These are phyloP conservation scores for Poeciliopsis turneri DNA, from an alignment of 2,797 vertebrate genomes.

Conservation along the genomic window DNA sequence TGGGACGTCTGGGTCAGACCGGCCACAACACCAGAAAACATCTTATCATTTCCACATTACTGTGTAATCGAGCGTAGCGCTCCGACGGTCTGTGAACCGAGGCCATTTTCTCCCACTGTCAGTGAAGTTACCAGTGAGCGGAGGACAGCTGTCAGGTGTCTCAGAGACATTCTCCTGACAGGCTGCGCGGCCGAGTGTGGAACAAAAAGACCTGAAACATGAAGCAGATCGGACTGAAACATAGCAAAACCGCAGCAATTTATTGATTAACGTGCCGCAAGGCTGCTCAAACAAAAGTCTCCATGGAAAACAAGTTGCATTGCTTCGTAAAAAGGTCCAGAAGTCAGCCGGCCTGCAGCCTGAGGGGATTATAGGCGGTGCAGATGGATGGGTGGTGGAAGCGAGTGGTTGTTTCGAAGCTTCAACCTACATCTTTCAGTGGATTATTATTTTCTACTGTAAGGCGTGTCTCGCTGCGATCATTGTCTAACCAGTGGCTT, in stretches of 20 bases:
- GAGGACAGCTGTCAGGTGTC: background rate
- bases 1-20: slow-evolving; percentile 16
- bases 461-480: background rate
- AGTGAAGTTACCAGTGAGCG: background rate
- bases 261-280: slow-evolving; percentile 7
- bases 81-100: slow-evolving; percentile 12
- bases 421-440: background rate
- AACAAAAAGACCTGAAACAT: slow-evolving; percentile 6
- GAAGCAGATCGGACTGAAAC: background rate
- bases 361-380: background rate
- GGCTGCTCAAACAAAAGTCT: background rate
- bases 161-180: background rate
- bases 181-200: background rate
- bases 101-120: slow-evolving; percentile 7
- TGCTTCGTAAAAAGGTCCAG: slow-evolving; percentile 34
- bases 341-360: background rate
- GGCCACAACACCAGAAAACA: slow-evolving; percentile 21
- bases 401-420: background rate
- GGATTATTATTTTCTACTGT: slow-evolving; percentile 1
- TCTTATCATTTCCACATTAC: slow-evolving; percentile 9
- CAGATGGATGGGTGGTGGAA: too few species aligned
- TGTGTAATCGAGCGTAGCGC: slow-evolving; percentile 14
- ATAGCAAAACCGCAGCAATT: background rate
- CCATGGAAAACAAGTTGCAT: slow-evolving; percentile 11
- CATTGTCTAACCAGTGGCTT: background rate